These are phyloP conservation scores for Spilogale gracilis DNA, from an alignment of 2,113 vertebrate genomes.

Conservation along the genomic window DNA sequence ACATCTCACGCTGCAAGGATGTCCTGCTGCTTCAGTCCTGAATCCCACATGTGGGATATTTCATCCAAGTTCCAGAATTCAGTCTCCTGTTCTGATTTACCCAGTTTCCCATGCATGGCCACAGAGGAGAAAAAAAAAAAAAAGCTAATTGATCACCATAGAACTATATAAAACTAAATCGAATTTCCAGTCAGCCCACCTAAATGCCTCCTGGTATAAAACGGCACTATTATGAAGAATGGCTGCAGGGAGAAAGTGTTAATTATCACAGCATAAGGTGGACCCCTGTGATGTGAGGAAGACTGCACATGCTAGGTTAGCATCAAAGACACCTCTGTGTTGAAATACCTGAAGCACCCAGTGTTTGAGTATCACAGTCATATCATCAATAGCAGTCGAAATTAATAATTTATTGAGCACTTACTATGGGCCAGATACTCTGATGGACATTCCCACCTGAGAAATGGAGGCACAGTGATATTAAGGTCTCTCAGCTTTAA, in stretches of 20 bases:
- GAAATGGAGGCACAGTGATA: background rate
- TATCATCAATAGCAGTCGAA: background rate
- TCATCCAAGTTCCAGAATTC: background rate
- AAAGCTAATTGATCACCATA: background rate
- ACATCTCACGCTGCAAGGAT: background rate
- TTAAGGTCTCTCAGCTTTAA: background rate
- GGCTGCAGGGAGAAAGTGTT: background rate
- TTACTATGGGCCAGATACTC: background rate
- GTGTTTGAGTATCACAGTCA: background rate
- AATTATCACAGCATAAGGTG: background rate
- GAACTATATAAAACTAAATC: background rate
- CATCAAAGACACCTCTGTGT: background rate
- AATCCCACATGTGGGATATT: background rate
- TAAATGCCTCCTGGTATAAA: background rate
- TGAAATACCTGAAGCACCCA: background rate
- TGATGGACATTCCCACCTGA: background rate
- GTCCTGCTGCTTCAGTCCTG: background rate
- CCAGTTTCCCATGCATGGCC: background rate
- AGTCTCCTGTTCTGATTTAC: background rate
- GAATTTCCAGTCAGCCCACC: background rate
- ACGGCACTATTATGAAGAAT: background rate
- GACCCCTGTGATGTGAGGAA: background rate
- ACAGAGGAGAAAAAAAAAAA: background rate
- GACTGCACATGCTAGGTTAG: background rate
- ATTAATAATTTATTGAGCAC: background rate